Conservation (phyloP, 2,113 vertebrate genomes). For the Pseudorectes ferrugineus region DNA sequence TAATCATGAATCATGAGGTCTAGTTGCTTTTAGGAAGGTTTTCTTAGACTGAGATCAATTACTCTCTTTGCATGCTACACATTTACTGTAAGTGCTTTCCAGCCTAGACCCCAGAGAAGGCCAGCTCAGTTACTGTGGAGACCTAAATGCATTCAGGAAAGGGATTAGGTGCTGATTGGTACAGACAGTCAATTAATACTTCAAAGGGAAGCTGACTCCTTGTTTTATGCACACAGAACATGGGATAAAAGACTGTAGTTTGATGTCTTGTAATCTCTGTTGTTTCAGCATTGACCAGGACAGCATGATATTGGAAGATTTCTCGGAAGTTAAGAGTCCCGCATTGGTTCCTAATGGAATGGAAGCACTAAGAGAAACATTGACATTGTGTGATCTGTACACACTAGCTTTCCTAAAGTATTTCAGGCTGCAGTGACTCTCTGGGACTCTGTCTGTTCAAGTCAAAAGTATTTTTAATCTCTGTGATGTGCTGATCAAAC, state of each 20-base stretch:
- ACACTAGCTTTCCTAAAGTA: conserved; percentile 63
- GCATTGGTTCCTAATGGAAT: conserved; percentile 59
- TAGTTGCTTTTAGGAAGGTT: not conserved
- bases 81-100: conserved; percentile 45
- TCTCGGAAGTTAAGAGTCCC: conserved; percentile 67
- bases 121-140: conserved; percentile 68
- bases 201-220: conserved; percentile 73
- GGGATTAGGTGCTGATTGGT: conserved; percentile 73
- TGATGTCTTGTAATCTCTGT: conserved; percentile 71
- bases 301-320: conserved; percentile 62
- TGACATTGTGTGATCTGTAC: conserved; percentile 64
- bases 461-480: conserved; percentile 76
- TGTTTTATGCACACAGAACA: conserved; percentile 70
- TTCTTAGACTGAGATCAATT: not conserved
- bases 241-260: conserved; percentile 68
- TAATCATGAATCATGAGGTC: not conserved
- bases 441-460: conserved; percentile 65
- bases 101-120: conserved; percentile 1
- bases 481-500: conserved; percentile 76
- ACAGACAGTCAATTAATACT: conserved; percentile 80
- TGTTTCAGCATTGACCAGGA: conserved; percentile 62
- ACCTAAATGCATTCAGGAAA: conserved; percentile 66
- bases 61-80: not conserved
- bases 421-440: conserved; percentile 65
- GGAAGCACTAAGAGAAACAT: conserved; percentile 69